These are phyloP conservation scores for Acronicta leporina DNA, from an alignment of 2,888 invertebrate species.

Conservation along the genomic window DNA sequence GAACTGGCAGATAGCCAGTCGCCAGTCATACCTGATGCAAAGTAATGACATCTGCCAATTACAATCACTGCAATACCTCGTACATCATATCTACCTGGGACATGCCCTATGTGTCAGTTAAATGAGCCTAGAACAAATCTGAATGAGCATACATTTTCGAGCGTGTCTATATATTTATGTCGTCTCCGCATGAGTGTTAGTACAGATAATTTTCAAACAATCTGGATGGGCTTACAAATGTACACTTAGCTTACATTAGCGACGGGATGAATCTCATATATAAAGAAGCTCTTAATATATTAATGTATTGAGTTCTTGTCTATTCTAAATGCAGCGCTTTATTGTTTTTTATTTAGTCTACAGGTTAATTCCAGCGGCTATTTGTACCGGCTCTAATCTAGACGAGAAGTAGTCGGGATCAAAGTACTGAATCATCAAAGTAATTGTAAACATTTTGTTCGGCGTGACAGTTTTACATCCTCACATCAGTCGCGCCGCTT, in stretches of 20 bases:
- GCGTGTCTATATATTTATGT: too few relatives aligned
- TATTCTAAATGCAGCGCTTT: conserved; percentile 1
- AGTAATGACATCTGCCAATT: background rate
- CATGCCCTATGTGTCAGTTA: background rate
- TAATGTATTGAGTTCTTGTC: background rate
- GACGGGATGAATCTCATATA: too few relatives aligned
- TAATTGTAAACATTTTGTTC: conserved; percentile 4
- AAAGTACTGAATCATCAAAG: conserved; percentile 3
- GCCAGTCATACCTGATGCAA: background rate
- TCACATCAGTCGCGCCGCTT: conserved; percentile 4
- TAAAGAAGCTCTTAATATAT: too few relatives aligned
- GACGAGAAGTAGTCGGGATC: conserved; percentile 1
- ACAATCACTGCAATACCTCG: background rate
- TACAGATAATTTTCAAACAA: too few relatives aligned
- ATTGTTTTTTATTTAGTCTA: conserved; percentile 8
- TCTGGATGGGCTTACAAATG: too few relatives aligned
- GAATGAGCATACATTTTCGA: too few relatives aligned
- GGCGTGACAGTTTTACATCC: background rate
- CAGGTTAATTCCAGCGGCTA: background rate
- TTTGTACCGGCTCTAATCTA: conserved; percentile 6
- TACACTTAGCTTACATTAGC: too few relatives aligned
- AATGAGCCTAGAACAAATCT: background rate
- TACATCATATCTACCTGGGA: background rate
- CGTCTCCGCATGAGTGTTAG: too few relatives aligned
- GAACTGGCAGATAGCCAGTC: background rate